Evolutionary conservation across 1,140 invertebrate species (phyloP).

Genomic region (Spodoptera litura): DNA sequence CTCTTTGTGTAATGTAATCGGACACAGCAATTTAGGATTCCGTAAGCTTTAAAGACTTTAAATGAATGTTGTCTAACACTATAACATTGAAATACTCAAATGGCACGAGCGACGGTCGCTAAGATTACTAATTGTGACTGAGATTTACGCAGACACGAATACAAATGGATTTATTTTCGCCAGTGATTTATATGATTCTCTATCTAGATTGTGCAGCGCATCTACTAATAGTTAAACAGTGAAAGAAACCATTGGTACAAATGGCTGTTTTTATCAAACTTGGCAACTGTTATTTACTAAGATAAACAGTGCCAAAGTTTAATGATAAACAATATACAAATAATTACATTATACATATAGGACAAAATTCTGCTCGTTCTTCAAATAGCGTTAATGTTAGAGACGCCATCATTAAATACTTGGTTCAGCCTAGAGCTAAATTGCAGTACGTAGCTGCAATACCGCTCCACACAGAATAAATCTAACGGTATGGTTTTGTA

Average conservation of each 20-base stretch:
- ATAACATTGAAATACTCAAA: conserved; percentile 26
- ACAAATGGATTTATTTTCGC: conserved; percentile 24
- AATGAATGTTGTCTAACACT: conserved; percentile 23
- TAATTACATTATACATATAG: conserved; percentile 3
- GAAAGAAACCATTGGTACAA: not conserved
- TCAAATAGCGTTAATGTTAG: not conserved
- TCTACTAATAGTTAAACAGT: not conserved
- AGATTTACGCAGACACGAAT: conserved; percentile 25
- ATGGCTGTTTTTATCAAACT: not conserved
- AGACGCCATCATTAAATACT: not conserved
- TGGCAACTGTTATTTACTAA: conserved; percentile 11
- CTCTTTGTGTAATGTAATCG: not conserved
- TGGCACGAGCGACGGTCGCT: conserved; percentile 7
- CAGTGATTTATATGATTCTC: not conserved
- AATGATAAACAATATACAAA: conserved; percentile 30
- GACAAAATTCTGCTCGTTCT: not conserved
- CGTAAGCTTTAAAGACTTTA: not conserved
- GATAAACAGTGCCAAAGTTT: conserved; percentile 25
- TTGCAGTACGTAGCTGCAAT: conserved; percentile 41
- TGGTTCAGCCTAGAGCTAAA: conserved; percentile 23
- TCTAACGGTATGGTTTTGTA: conserved; percentile 46
- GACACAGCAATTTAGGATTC: not conserved
- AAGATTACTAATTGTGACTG: conserved; percentile 16
- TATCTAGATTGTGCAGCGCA: not conserved
- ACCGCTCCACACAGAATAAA: conserved; percentile 28